Conservation (phyloP, 2,797 vertebrate genomes). For the Galaxias olidus region DNA sequence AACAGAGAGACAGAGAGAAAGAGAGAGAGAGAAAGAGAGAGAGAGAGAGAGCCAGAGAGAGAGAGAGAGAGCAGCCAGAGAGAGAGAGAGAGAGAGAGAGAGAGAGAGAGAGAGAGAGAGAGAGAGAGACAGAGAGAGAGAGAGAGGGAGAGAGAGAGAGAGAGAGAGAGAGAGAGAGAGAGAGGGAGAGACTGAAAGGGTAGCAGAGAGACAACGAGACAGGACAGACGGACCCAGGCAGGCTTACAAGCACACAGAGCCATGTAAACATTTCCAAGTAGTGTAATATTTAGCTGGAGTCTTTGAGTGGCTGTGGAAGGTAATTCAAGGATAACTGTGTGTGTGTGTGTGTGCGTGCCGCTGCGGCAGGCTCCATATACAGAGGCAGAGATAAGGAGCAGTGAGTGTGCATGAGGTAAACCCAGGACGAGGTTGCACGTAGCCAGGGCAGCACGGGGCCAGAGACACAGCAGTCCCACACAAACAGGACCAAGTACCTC, state of each 20-base stretch:
- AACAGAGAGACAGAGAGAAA: slow-evolving; percentile 31
- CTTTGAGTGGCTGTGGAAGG: slow-evolving; percentile 40
- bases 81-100: slow-evolving; percentile 12
- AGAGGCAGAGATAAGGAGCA: slow-evolving; percentile 34
- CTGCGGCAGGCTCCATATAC: slow-evolving; percentile 49
- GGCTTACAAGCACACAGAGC: neutral
- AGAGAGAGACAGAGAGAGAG: slow-evolving; percentile 35
- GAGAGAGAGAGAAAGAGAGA: neutral
- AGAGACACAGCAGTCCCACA: neutral
- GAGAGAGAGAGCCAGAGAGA: neutral
- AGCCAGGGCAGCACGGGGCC: neutral
- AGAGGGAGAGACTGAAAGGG: neutral
- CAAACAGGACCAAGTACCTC: neutral
- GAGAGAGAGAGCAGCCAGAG: neutral
- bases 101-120: slow-evolving; percentile 8
- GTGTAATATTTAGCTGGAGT: slow-evolving; percentile 13
- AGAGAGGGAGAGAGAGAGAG: neutral
- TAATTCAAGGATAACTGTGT: slow-evolving; percentile 55
- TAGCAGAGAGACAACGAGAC: neutral
- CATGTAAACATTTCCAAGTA: slow-evolving; percentile 32
- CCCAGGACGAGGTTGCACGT: neutral
- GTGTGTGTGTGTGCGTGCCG: slow-evolving; percentile 21
- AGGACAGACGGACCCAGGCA: neutral
- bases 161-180: neutral
- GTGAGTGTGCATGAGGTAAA: slow-evolving; percentile 39